Conservation (phyloP, 2,888 invertebrate genomes). For the Abrostola tripartita region DNA sequence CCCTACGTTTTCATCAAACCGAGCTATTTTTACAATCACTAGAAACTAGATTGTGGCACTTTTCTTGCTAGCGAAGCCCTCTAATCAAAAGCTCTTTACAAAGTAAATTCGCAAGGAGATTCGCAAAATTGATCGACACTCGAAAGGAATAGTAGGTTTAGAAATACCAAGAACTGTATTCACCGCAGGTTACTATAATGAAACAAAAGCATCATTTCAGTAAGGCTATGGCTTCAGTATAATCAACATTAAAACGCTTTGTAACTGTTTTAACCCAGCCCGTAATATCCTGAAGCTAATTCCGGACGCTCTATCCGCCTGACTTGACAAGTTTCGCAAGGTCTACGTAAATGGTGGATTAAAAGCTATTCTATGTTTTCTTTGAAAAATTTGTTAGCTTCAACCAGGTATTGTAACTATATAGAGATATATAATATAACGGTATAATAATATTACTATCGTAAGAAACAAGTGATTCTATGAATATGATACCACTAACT, state of each 20-base stretch:
- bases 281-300: slow-evolving; percentile 22
- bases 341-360: slow-evolving; percentile 13
- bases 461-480: too few relatives aligned
- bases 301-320: slow-evolving; percentile 4
- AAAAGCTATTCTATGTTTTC: neutral
- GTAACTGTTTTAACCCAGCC: slow-evolving; percentile 10
- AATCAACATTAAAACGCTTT: slow-evolving; percentile 28
- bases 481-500: too few relatives aligned
- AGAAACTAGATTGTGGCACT: too few relatives aligned
- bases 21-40: too few relatives aligned
- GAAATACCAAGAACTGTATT: neutral
- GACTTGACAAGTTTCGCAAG: slow-evolving; percentile 15
- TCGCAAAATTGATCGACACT: too few relatives aligned
- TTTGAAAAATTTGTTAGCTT: neutral
- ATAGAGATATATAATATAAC: too few relatives aligned
- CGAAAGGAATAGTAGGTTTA: neutral
- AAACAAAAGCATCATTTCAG: slow-evolving; percentile 13
- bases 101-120: too few relatives aligned
- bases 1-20: too few relatives aligned
- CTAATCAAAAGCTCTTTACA: too few relatives aligned
- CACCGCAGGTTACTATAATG: slow-evolving; percentile 1
- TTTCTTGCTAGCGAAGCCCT: too few relatives aligned
- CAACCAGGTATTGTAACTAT: neutral
- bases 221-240: slow-evolving; percentile 1
- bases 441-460: too few relatives aligned